Evolutionary conservation across 2,888 invertebrate genomes (phyloP), one percentile per base, ranked within the genome.

Genomic region (Timandra comae): DNA sequence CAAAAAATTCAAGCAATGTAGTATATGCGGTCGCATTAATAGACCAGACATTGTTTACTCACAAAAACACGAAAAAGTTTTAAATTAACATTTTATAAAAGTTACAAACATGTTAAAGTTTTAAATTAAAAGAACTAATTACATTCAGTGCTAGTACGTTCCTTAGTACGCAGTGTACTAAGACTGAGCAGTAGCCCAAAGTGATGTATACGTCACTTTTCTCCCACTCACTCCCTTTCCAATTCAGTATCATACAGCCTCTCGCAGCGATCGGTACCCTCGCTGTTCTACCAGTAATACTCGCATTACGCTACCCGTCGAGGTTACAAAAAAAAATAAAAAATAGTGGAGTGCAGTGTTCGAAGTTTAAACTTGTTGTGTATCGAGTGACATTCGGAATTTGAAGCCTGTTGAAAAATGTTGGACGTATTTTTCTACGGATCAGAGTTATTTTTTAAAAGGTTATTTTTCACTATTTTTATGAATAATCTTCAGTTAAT

Each of bases 161-260:
- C 16, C 3, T n/a, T 16, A 41, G 46, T 56, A 59, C 55, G 56
- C 73, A 71, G 63, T 68, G 63, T 65, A 63, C 60, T 22, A 7
- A 22, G n/a, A 2, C 52, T 56, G 34, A 44, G 49, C 53, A 39
- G 43, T 50, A 53, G 49, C 36, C 41, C 35, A 47, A 53, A 59
- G 49, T 62, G 68, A 65, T 63, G 70, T 59, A 44, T 52, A 61
- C 64, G 65, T 73, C 69, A 67, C 53, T 52, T 49, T 55, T 60
- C 59, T 66, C 70, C 65, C 69, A 63, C 56, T 63, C 63, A 58
- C 56, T 67, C 68, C 63, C 63, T 52, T 41, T 43, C 43, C 56
- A 49, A 56, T 38, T 75, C 81, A 82, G 82, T 82, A 72, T 59
- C 66, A 74, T 66, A 60, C 82, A 80, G 82, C 76, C 74, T 79